A percentile compares a stretch with the other conserved stretches of the same genome.
Evolutionary conservation across 2,888 invertebrate species (phyloP).

Genomic region (Metopia argyrocephala): DNA sequence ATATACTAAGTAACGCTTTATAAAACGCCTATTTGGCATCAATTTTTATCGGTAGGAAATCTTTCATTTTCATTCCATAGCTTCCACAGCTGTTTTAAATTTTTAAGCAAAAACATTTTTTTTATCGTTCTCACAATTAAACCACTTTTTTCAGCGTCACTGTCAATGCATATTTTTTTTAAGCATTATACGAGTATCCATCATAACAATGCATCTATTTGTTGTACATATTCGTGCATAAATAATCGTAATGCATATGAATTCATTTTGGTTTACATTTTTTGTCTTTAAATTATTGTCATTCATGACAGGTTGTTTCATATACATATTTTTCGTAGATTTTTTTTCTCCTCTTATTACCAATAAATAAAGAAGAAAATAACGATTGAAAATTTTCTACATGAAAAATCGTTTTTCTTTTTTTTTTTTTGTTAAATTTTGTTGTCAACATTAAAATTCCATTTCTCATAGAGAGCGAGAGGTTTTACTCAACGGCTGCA

Average conservation of each 20-base stretch:
- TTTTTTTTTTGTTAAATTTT: slow-evolving; percentile 13
- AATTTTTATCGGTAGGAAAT: too few species aligned
- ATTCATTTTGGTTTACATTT: not conserved
- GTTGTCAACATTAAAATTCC: slow-evolving; percentile 54
- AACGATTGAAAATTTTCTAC: slow-evolving; percentile 34
- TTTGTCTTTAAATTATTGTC: slow-evolving; percentile 33
- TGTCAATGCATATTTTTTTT: not conserved
- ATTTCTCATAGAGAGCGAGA: not conserved
- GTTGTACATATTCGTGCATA: not conserved
- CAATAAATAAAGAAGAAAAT: slow-evolving; percentile 35
- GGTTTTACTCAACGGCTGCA: not conserved
- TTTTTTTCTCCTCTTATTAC: not conserved
- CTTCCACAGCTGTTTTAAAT: too few species aligned
- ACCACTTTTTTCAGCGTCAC: not conserved
- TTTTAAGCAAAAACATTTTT: too few species aligned
- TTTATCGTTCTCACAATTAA: too few species aligned
- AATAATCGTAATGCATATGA: not conserved
- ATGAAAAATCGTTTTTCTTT: slow-evolving; percentile 32
- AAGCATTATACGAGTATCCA: not conserved
- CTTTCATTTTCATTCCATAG: too few species aligned
- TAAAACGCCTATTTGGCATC: too few species aligned
- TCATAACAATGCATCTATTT: slow-evolving; percentile 14
- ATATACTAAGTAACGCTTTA: too few species aligned
- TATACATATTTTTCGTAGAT: not conserved
- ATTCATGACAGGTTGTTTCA: slow-evolving; percentile 53